phyloP scores from a whole-genome alignment of 2,797 vertebrate species.

The Menidia menidia region DNA sequence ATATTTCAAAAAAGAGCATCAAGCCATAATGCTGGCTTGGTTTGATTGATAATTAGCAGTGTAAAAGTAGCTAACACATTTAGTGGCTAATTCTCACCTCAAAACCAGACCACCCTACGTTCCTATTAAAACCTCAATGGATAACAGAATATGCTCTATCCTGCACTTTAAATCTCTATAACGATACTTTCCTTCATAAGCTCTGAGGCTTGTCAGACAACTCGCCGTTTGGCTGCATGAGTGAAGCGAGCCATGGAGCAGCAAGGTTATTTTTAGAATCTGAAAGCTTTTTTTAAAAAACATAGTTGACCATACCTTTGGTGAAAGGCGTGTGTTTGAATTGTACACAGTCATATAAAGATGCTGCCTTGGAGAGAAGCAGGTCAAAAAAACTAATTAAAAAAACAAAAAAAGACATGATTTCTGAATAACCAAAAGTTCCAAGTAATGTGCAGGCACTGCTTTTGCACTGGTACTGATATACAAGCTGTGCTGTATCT shows the following conservation, averaged over 20 bases:
- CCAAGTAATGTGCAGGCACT: constrained; percentile 73
- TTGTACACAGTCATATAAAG: constrained; percentile 57
- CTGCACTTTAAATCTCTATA: constrained; percentile 55
- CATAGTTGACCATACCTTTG: constrained; percentile 73
- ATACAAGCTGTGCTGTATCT: constrained; percentile 60
- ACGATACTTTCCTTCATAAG: constrained; percentile 73
- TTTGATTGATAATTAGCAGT: constrained; percentile 79
- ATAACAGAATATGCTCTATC: constrained; percentile 60
- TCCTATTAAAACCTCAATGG: constrained; percentile 58
- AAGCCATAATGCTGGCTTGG: constrained; percentile 63
- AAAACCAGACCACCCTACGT: constrained; percentile 65
- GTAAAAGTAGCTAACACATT: constrained; percentile 75
- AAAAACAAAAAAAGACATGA: constrained; percentile 7
- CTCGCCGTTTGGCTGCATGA: constrained; percentile 46
- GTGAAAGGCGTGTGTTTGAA: constrained; percentile 69
- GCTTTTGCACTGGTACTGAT: constrained; percentile 65
- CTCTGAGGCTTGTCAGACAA: constrained; percentile 55
- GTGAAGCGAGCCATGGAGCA: constrained; percentile 53
- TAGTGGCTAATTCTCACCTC: constrained; percentile 79
- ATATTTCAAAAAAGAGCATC: constrained; percentile 51
- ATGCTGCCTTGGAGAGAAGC: constrained; percentile 66
- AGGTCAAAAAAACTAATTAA: constrained; percentile 30
- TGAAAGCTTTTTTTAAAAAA: constrained; percentile 72
- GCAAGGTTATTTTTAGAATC: constrained; percentile 59
- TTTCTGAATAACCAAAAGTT: constrained; percentile 39